Percentiles rank a stretch among this genome's conserved stretches.
phyloP scores from a whole-genome alignment of 2,888 invertebrate species.

The Xylota segnis region DNA sequence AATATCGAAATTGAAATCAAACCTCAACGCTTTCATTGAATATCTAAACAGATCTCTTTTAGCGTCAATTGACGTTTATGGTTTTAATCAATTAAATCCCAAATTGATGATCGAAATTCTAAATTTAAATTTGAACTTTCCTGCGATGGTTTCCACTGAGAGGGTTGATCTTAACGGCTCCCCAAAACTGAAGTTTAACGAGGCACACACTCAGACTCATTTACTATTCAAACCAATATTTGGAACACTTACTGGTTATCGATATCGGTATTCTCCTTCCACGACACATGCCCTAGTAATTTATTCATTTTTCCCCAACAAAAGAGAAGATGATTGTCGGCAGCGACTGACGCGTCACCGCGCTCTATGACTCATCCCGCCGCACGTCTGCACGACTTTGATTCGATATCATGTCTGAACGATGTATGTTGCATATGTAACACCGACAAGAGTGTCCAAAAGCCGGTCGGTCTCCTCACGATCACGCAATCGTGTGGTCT shows the following conservation, averaged over 20 bases:
- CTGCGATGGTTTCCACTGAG: neutral
- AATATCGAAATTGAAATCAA: neutral
- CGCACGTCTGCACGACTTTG: slow-evolving; percentile 64
- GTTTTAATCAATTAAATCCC: slow-evolving; percentile 17
- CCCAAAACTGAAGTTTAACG: neutral
- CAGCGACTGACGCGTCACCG: slow-evolving; percentile 49
- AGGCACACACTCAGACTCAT: slow-evolving; percentile 30
- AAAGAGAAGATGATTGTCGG: slow-evolving; percentile 35
- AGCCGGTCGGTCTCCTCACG: slow-evolving; percentile 72
- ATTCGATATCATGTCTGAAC: slow-evolving; percentile 26
- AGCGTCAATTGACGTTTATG: slow-evolving; percentile 1
- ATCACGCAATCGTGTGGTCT: slow-evolving; percentile 63
- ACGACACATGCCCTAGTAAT: slow-evolving; percentile 47
- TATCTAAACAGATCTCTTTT: neutral
- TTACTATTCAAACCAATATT: slow-evolving; percentile 53
- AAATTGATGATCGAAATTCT: slow-evolving; percentile 25
- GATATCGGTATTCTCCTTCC: slow-evolving; percentile 48
- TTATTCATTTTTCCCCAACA: slow-evolving; percentile 53
- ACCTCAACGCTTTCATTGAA: neutral
- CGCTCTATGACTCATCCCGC: slow-evolving; percentile 63
- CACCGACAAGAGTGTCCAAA: slow-evolving; percentile 29
- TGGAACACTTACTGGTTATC: slow-evolving; percentile 58
- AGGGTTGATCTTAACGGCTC: neutral
- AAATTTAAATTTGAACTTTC: slow-evolving; percentile 11
- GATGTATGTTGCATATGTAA: slow-evolving; percentile 45